Base-by-base conservation (phyloP, 92 coral and sea anemone species). In the Diadumene lineata region DNA sequence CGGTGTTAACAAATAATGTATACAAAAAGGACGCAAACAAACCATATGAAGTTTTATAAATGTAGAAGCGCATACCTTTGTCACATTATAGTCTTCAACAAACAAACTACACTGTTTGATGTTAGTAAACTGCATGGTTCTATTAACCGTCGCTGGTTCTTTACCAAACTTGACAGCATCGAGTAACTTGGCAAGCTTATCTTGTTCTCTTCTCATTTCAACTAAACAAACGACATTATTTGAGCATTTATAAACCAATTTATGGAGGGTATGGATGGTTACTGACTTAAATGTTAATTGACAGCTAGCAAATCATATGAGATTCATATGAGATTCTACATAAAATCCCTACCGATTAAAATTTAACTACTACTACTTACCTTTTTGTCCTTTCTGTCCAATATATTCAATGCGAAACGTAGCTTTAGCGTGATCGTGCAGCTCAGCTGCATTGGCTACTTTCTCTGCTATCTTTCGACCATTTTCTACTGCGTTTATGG, bases 21-120 rank as follows among this genome's bases (percentile, higher is more conserved):
- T n/a, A n/a, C n/a, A n/a, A n/a, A n/a, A n/a, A n/a, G n/a, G n/a
- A n/a, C n/a, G n/a, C n/a, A n/a, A n/a, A n/a, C n/a, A n/a, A n/a
- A n/a, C n/a, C n/a, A n/a, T n/a, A n/a, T n/a, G n/a, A n/a, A n/a
- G n/a, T n/a, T n/a, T n/a, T n/a, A n/a, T n/a, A n/a, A n/a, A n/a
- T n/a, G n/a, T n/a, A n/a, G n/a, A n/a, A n/a, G n/a, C 48, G 13
- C 6, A 1, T 53, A 91, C 97, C 93, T 84, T 91, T 25, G 97
- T 68, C 18, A 91, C 97, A 29, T 91, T 91, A 70, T 91, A 87
- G 60, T 87, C 90, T 65, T 91, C 97, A 61, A 91, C 97, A 24
- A 84, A 91, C 70, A 91, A 81, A 2, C 97, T 93, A 31, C 97
- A 91, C 75, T 87, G 97, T 56, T 91, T 87, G 60, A 91, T 83